A percentile compares a stretch with the other conserved stretches of the same genome.
phyloP scores from a whole-genome alignment of 2,888 invertebrate genomes.

The Hermaeophaga mercurialis region DNA sequence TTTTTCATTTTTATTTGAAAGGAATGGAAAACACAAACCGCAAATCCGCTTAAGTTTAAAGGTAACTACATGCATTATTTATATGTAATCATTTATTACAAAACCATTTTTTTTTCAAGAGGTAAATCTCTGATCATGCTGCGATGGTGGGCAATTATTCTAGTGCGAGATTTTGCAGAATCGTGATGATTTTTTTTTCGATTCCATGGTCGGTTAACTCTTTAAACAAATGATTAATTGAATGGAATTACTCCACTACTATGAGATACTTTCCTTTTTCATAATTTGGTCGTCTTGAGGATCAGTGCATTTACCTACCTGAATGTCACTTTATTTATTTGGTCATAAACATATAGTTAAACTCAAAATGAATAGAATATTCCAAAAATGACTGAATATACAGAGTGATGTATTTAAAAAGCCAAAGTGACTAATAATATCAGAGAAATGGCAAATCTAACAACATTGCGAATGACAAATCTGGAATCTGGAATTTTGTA shows the following conservation, averaged over 20 bases:
- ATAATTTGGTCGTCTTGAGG: too few relatives aligned
- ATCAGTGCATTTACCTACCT: too few relatives aligned
- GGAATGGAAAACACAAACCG: slow-evolving; percentile 4
- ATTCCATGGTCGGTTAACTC: slow-evolving; percentile 22
- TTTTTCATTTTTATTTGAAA: neutral
- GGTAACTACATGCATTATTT: slow-evolving; percentile 5
- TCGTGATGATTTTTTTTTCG: slow-evolving; percentile 17
- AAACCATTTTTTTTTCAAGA: slow-evolving; percentile 10
- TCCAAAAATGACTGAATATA: too few relatives aligned
- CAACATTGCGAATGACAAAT: too few relatives aligned
- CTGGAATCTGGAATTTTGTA: too few relatives aligned
- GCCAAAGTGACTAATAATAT: too few relatives aligned
- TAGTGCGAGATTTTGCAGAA: slow-evolving; percentile 20
- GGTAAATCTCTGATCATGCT: slow-evolving; percentile 8
- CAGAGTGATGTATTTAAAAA: too few relatives aligned
- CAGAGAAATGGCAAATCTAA: too few relatives aligned
- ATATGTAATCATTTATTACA: slow-evolving; percentile 16
- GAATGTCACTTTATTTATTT: too few relatives aligned
- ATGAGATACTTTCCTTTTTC: slow-evolving; percentile 21
- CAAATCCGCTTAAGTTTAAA: neutral
- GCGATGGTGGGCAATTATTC: slow-evolving; percentile 17
- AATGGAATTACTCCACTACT: neutral
- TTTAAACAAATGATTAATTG: slow-evolving; percentile 22
- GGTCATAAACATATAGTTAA: too few relatives aligned
- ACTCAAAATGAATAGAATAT: too few relatives aligned